These are phyloP conservation scores for Eulemur rufifrons DNA, from an alignment of 2,113 vertebrate species.

Conservation along the genomic window DNA sequence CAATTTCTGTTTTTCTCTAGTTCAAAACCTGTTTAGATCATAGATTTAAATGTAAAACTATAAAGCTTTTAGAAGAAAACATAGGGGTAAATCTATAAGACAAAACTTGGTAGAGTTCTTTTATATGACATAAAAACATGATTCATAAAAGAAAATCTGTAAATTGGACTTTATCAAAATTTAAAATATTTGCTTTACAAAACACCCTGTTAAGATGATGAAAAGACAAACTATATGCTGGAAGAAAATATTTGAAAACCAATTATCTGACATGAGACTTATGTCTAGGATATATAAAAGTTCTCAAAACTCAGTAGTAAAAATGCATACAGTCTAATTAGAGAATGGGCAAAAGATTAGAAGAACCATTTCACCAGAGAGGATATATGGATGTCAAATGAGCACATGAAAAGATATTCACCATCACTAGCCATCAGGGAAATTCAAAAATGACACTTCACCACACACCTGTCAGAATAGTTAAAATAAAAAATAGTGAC, in stretches of 20 bases:
- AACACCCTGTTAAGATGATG: neutral
- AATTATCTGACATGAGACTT: neutral
- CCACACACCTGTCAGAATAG: neutral
- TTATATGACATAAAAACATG: neutral
- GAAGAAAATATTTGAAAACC: neutral
- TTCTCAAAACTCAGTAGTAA: neutral
- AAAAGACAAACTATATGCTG: neutral
- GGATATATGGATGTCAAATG: neutral
- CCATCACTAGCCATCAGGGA: neutral
- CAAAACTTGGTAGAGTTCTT: neutral
- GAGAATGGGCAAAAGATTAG: neutral
- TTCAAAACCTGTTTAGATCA: neutral
- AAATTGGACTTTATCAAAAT: slow-evolving; percentile 33
- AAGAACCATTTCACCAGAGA: slow-evolving; percentile 4
- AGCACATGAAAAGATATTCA: slow-evolving; percentile 12
- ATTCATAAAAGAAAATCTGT: neutral
- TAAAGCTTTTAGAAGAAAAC: slow-evolving; percentile 41
- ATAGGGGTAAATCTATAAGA: neutral
- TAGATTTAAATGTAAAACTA: neutral
- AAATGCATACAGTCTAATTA: neutral
- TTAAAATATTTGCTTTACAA: slow-evolving; percentile 6
- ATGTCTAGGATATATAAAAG: neutral
- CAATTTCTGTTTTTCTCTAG: neutral
- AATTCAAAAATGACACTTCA: neutral
- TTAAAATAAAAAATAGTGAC: slow-evolving; percentile 2